These are phyloP conservation scores for Istiophorus platypterus DNA, from an alignment of 2,113 vertebrate species.

Conservation along the genomic window DNA sequence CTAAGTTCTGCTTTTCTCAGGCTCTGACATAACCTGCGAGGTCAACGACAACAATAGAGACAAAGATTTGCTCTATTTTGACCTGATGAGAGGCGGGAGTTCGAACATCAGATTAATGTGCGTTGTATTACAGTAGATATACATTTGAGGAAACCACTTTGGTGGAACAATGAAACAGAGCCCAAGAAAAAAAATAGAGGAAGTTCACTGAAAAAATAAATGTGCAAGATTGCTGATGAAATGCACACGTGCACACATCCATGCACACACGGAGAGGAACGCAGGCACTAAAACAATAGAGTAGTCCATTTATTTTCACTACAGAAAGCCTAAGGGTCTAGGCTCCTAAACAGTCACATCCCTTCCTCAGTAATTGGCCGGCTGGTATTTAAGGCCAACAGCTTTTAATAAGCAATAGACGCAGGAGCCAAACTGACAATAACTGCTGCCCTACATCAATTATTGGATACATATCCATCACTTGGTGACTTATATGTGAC, in stretches of 20 bases:
- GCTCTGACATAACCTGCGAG: constrained; percentile 67
- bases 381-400: constrained; percentile 87
- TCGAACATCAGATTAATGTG: constrained; percentile 74
- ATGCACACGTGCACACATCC: constrained; percentile 30
- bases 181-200: constrained; percentile 61
- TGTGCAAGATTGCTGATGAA: constrained; percentile 40
- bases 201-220: constrained; percentile 74
- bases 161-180: constrained; percentile 75
- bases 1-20: constrained; percentile 67
- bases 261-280: constrained; percentile 46
- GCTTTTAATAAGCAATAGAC: constrained; percentile 89
- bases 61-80: constrained; percentile 53
- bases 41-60: constrained; percentile 77
- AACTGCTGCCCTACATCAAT: constrained; percentile 87
- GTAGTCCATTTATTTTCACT: constrained; percentile 51
- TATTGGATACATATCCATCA: constrained; percentile 96
- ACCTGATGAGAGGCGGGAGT: constrained; percentile 67
- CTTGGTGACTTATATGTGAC: constrained; percentile 88
- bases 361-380: constrained; percentile 83
- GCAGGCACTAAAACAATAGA: constrained; percentile 65
- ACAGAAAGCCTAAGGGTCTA: constrained; percentile 64
- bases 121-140: constrained; percentile 65
- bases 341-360: constrained; percentile 74
- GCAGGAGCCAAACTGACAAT: constrained; percentile 86
- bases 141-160: constrained; percentile 78